Percentiles rank a stretch among this genome's conserved stretches.
phyloP scores from a whole-genome alignment of 2,888 invertebrate genomes.

The Bellardia pandia region DNA sequence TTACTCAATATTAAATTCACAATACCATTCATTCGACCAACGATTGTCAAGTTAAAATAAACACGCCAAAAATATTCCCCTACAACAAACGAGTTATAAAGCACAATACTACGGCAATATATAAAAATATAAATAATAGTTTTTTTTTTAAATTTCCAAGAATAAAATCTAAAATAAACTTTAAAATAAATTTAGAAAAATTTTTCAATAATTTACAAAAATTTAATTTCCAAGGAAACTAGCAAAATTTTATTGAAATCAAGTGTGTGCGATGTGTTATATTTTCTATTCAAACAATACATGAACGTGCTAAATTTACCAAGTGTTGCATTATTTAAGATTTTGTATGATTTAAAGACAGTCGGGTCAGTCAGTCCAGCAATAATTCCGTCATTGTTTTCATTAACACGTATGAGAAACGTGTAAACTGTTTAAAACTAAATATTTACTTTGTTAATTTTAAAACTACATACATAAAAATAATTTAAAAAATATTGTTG shows the following conservation, averaged over 20 bases:
- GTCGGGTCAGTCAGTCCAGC: constrained; percentile 16
- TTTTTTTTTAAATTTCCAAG: constrained; percentile 19
- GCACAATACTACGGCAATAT: constrained; percentile 29
- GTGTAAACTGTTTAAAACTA: background rate
- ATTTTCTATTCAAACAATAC: background rate
- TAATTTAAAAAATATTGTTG: constrained; percentile 4
- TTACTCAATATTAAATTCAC: constrained; percentile 82
- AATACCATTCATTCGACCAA: constrained; percentile 81
- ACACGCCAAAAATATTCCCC: constrained; percentile 56
- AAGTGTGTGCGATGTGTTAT: background rate
- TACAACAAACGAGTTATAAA: background rate
- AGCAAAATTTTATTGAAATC: background rate
- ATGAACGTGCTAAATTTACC: constrained; percentile 45
- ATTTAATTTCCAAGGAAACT: background rate
- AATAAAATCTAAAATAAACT: constrained; percentile 1
- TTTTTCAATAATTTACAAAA: background rate
- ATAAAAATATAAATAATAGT: background rate
- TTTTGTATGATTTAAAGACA: background rate
- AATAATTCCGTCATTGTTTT: constrained; percentile 42
- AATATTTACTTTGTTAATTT: background rate
- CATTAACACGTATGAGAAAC: constrained; percentile 26
- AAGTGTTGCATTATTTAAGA: constrained; percentile 57
- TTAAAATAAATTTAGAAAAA: background rate
- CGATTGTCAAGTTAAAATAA: constrained; percentile 81
- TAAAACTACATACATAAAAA: background rate